Evolutionary conservation across 2,797 vertebrate species (phyloP).

Genomic region (Phoxinus dragarum): DNA sequence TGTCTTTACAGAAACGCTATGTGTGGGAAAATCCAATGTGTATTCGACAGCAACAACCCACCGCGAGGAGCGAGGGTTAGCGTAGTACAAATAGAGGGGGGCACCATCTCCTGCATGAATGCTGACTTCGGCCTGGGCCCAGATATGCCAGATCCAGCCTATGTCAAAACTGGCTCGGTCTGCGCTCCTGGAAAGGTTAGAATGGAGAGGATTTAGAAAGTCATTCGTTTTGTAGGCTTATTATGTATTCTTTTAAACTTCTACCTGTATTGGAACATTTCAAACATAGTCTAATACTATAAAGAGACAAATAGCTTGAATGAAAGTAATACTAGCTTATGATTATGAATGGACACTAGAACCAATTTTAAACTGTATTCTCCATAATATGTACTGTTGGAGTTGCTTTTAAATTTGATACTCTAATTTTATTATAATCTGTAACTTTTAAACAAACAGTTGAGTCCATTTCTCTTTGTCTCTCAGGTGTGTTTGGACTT

Average conservation of each 20-base stretch:
- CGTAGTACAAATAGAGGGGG: conserved; percentile 30
- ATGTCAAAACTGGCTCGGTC: conserved; percentile 83
- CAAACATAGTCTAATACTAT: neutral
- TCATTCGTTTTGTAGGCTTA: neutral
- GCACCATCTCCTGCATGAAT: conserved; percentile 74
- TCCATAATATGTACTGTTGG: neutral
- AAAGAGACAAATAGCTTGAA: neutral
- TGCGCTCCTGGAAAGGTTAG: conserved; percentile 83
- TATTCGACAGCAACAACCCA: conserved; percentile 67
- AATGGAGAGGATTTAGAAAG: neutral
- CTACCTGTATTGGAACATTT: neutral
- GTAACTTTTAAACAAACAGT: conserved; percentile 4
- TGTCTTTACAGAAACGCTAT: conserved; percentile 76
- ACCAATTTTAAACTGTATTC: neutral
- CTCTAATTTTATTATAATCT: neutral
- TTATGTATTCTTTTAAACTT: neutral
- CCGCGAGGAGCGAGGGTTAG: conserved; percentile 69
- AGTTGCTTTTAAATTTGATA: neutral
- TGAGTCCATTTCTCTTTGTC: neutral
- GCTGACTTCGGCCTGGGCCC: conserved; percentile 84
- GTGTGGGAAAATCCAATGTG: conserved; percentile 91
- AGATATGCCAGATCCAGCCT: conserved; percentile 86
- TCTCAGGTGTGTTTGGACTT: conserved; percentile 82
- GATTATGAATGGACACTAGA: neutral
- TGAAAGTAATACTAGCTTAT: neutral